Evolutionary conservation across 2,797 vertebrate genomes (phyloP).

Genomic region (Poecilia gillii): DNA sequence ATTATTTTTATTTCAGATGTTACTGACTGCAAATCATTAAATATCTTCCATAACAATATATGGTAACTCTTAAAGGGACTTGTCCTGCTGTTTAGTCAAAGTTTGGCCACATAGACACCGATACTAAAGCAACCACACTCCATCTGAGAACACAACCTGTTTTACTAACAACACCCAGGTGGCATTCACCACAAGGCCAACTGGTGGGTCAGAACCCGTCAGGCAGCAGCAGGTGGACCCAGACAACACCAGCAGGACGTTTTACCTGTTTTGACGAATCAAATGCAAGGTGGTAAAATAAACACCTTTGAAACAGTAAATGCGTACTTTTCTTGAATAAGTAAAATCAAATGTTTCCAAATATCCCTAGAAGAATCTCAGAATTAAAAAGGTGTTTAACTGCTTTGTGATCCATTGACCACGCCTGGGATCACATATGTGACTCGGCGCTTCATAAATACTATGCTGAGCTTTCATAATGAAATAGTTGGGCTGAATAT

Average conservation of each 20-base stretch:
- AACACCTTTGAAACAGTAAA: background rate
- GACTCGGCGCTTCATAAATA: background rate
- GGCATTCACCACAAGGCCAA: background rate
- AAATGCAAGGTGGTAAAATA: background rate
- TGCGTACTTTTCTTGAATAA: background rate
- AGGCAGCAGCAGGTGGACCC: background rate
- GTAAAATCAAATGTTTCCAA: background rate
- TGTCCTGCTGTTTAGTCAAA: background rate
- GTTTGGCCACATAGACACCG: background rate
- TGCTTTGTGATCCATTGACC: background rate
- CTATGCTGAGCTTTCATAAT: conserved; percentile 7
- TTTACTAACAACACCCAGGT: background rate
- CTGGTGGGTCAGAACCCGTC: background rate
- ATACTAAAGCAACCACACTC: background rate
- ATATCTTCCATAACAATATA: too few relatives aligned
- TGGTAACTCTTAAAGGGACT: background rate
- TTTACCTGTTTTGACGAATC: background rate
- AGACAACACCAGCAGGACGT: background rate
- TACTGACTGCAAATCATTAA: too few relatives aligned
- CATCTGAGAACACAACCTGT: background rate
- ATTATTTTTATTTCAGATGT: background rate
- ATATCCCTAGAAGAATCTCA: background rate
- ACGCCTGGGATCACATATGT: conserved; percentile 38
- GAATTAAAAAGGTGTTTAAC: background rate
- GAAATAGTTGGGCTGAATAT: conserved; percentile 15